These are phyloP conservation scores for Bolborhynchus lineola DNA, from an alignment of 2,113 vertebrate species.

Conservation along the genomic window DNA sequence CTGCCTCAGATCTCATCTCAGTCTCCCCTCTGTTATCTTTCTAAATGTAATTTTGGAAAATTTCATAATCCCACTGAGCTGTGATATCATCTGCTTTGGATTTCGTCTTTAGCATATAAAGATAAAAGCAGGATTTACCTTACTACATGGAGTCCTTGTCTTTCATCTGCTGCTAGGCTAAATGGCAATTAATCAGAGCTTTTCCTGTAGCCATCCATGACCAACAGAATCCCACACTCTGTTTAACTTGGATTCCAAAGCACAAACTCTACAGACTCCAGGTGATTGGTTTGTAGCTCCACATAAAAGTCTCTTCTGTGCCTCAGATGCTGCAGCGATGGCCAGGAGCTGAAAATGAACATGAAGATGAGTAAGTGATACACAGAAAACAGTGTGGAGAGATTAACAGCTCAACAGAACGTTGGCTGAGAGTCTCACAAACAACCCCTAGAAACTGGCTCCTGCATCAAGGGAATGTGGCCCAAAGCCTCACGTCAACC, in stretches of 20 bases:
- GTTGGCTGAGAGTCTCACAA: neutral
- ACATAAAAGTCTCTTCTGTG: neutral
- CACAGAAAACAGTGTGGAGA: neutral
- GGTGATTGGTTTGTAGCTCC: neutral
- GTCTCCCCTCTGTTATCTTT: neutral
- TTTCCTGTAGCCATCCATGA: neutral
- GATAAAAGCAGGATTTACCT: slow-evolving; percentile 24
- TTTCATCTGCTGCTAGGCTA: neutral
- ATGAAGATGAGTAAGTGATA: neutral
- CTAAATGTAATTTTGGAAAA: neutral
- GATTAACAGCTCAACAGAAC: neutral
- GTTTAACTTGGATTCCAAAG: neutral
- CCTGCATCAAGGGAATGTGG: neutral
- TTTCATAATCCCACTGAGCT: neutral
- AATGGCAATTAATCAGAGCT: neutral
- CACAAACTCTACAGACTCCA: neutral
- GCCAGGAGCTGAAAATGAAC: neutral
- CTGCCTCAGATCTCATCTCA: neutral
- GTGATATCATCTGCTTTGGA: neutral
- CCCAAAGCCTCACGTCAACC: neutral
- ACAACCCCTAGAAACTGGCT: neutral
- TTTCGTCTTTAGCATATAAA: neutral
- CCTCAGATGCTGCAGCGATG: neutral
- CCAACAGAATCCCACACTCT: neutral
- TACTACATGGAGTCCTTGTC: neutral